A percentile compares a stretch with the other conserved stretches of the same genome.
phyloP scores from a whole-genome alignment of 2,113 vertebrate genomes.

The Formicarius rufipectus region DNA sequence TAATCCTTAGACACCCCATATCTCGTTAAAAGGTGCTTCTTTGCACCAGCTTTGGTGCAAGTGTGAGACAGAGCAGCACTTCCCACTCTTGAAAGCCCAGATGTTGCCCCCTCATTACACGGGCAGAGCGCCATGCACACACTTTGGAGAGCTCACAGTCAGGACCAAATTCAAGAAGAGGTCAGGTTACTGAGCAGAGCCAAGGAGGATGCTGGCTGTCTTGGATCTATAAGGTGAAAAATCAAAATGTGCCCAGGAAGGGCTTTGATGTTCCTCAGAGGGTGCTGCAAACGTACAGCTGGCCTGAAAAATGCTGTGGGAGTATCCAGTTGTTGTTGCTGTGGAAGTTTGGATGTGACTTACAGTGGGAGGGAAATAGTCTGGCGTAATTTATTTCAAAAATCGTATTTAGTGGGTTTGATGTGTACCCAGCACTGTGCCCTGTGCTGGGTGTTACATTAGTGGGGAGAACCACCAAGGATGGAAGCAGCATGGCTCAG shows the following conservation, averaged over 20 bases:
- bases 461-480: accelerated
- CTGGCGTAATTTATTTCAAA: not conserved
- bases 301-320: not conserved
- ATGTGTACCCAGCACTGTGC: accelerated
- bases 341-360: not conserved
- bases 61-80: not conserved
- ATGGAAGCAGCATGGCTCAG: not conserved
- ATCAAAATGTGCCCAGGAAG: accelerated
- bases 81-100: not conserved
- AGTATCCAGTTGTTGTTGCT: not conserved
- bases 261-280: not conserved
- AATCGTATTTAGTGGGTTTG: not conserved
- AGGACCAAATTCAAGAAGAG: not conserved
- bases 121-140: accelerated
- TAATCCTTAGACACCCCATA: not conserved
- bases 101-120: accelerated
- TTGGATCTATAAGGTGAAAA: not conserved
- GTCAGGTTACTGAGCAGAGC: accelerated
- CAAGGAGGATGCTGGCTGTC: not conserved
- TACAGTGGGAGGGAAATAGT: not conserved
- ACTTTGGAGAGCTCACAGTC: accelerated
- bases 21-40: not conserved
- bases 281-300: not conserved
- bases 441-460: accelerated
- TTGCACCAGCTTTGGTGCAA: not conserved